Percentiles rank a stretch among this genome's conserved stretches.
phyloP scores from a whole-genome alignment of 2,797 vertebrate species.

The Eutrigla gurnardus region DNA sequence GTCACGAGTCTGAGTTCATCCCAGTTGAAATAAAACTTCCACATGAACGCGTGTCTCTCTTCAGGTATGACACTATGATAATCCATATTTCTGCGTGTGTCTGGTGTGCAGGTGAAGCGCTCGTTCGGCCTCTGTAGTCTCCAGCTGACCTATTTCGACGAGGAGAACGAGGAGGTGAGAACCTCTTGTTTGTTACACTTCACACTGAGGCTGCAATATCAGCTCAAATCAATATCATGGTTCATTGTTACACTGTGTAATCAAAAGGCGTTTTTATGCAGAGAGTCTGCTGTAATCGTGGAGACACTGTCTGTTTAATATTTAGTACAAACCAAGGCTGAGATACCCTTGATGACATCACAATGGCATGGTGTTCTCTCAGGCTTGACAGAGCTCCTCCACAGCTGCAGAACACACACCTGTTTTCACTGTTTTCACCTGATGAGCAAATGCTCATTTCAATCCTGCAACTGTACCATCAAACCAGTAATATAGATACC shows the following conservation, averaged over 20 bases:
- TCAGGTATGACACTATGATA: too few relatives aligned
- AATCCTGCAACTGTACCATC: background rate
- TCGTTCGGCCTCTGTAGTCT: slow-evolving; percentile 91
- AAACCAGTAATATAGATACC: background rate
- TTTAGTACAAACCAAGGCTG: background rate
- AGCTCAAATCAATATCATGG: background rate
- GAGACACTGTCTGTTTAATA: background rate
- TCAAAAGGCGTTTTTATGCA: too few relatives aligned
- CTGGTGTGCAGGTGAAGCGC: slow-evolving; percentile 87
- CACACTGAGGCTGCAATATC: background rate
- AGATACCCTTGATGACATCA: background rate
- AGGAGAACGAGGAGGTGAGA: slow-evolving; percentile 95
- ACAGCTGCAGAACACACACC: background rate
- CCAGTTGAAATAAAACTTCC: too few relatives aligned
- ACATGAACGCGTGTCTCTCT: too few relatives aligned
- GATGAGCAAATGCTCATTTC: background rate
- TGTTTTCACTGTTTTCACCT: background rate
- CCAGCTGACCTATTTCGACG: slow-evolving; percentile 95
- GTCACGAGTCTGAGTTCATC: too few relatives aligned
- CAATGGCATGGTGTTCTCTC: background rate
- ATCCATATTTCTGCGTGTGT: slow-evolving; percentile 8
- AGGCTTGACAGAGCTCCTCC: background rate
- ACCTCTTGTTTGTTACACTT: background rate
- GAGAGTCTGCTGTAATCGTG: too few relatives aligned
- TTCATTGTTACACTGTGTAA: background rate